Percentiles rank a stretch among this genome's conserved stretches.
Evolutionary conservation across 2,888 invertebrate genomes (phyloP).

Genomic region (Pyrocoelia pectoralis): DNA sequence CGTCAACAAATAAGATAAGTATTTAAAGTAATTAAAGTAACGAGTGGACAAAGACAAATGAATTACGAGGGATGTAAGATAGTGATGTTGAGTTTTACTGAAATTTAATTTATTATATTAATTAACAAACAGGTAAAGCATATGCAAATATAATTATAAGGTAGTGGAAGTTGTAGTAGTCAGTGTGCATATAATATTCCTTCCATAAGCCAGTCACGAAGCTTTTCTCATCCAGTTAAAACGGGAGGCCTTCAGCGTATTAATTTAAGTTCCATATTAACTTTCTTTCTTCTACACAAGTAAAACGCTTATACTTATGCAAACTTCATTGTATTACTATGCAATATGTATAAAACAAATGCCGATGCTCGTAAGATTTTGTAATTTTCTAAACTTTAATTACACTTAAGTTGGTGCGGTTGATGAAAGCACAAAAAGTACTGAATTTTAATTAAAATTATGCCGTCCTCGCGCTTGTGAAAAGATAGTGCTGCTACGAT

Average conservation of each 20-base stretch:
- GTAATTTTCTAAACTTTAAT: neutral
- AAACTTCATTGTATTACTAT: neutral
- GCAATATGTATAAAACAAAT: slow-evolving; percentile 7
- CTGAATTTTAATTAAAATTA: too few species aligned
- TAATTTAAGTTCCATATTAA: slow-evolving; percentile 50
- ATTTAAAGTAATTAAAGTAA: too few species aligned
- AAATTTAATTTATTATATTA: slow-evolving; percentile 31
- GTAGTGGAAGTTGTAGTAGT: too few species aligned
- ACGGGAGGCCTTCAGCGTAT: slow-evolving; percentile 48
- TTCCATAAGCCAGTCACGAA: slow-evolving; percentile 47
- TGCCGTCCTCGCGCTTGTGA: too few species aligned
- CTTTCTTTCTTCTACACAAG: slow-evolving; percentile 36
- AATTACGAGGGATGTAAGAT: too few species aligned
- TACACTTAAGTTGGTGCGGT: neutral
- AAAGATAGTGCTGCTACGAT: too few species aligned
- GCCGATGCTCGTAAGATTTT: neutral
- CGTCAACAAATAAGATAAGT: too few species aligned
- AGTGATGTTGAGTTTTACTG: neutral
- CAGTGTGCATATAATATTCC: too few species aligned
- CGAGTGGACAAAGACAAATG: too few species aligned
- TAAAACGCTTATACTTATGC: slow-evolving; percentile 15
- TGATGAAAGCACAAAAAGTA: too few species aligned
- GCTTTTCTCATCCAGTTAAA: slow-evolving; percentile 50
- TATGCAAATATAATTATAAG: slow-evolving; percentile 19
- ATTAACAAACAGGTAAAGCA: slow-evolving; percentile 32